Conservation (phyloP, 2,888 invertebrate species). For the Apamea crenata region DNA sequence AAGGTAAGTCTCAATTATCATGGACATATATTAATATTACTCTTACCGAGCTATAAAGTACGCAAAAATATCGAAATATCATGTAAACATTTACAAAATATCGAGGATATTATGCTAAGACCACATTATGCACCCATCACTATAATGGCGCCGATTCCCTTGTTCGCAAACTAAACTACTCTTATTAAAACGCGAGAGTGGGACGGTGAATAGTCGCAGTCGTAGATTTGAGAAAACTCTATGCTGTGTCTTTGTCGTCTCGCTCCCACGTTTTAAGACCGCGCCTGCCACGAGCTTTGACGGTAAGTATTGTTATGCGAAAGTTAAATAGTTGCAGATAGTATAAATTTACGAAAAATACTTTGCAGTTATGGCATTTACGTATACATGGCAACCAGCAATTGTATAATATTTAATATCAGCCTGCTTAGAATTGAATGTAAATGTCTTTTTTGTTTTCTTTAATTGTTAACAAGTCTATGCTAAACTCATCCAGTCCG, state of each 20-base stretch:
- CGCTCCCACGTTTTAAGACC: background rate
- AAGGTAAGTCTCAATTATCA: constrained; percentile 42
- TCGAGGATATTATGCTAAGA: constrained; percentile 46
- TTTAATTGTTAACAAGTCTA: background rate
- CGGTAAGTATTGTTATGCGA: background rate
- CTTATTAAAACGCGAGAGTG: background rate
- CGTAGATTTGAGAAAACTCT: background rate
- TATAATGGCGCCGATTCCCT: no score
- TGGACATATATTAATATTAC: constrained; percentile 29
- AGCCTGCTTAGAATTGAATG: background rate
- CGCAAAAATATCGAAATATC: constrained; percentile 39
- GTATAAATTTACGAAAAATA: constrained; percentile 28
- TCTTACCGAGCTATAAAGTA: constrained; percentile 45
- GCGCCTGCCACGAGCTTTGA: background rate
- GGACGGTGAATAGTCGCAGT: background rate
- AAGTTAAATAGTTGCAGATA: background rate
- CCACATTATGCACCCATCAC: constrained; percentile 29
- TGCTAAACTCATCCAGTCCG: background rate
- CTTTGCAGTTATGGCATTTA: background rate
- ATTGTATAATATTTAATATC: constrained; percentile 10
- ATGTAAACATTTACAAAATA: constrained; percentile 54
- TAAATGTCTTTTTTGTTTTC: background rate
- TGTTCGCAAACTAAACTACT: no score
- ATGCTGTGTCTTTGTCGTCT: background rate
- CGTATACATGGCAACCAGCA: constrained; percentile 6